phyloP scores from a whole-genome alignment of 2,113 vertebrate species.

The Panthera uncia region DNA sequence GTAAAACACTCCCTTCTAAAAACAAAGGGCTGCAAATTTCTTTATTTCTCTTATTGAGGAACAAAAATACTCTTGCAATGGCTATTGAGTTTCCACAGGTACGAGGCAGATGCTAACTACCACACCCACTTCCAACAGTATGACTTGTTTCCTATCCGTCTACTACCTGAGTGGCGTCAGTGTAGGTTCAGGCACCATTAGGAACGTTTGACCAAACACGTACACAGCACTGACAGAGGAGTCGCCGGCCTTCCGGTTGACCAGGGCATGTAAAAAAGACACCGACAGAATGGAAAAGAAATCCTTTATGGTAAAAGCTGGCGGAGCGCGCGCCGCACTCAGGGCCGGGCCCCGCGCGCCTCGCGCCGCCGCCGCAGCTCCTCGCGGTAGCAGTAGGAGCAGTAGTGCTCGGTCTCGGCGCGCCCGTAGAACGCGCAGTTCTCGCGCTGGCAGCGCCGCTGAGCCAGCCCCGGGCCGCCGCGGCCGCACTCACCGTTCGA shows the following conservation, averaged over 20 bases:
- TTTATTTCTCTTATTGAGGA: slow-evolving; percentile 78
- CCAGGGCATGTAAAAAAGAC: slow-evolving; percentile 85
- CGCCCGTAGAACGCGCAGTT: slow-evolving; percentile 98
- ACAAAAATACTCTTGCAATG: slow-evolving; percentile 83
- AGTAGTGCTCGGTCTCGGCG: slow-evolving; percentile 97
- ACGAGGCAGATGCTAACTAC: slow-evolving; percentile 83
- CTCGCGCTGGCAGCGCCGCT: slow-evolving; percentile 96
- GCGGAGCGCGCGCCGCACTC: slow-evolving; percentile 59
- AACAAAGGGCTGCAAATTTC: slow-evolving; percentile 81
- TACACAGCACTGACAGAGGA: slow-evolving; percentile 86
- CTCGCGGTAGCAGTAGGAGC: slow-evolving; percentile 98
- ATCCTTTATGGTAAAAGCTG: slow-evolving; percentile 32
- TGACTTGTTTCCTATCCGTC: slow-evolving; percentile 84
- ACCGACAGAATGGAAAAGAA: slow-evolving; percentile 83
- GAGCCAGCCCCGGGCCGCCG: slow-evolving; percentile 89
- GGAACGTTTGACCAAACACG: slow-evolving; percentile 87
- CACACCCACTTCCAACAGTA: slow-evolving; percentile 79
- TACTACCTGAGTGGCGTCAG: slow-evolving; percentile 92
- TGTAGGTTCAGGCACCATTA: slow-evolving; percentile 91
- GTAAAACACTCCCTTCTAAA: slow-evolving; percentile 82
- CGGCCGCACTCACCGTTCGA: slow-evolving; percentile 92
- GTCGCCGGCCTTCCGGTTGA: slow-evolving; percentile 85
- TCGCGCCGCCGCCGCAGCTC: slow-evolving; percentile 96
- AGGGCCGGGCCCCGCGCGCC: slow-evolving; percentile 88
- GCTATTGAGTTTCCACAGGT: slow-evolving; percentile 81